Evolutionary conservation across 2,113 vertebrate species (phyloP).

Genomic region (chimpanzee (Pan troglodytes)): NHGRI_mPanTro3-v2.1_pri NC_072403.2:142660501-142661000

Average conservation of each 20-base stretch:
- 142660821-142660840: not conserved
- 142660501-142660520: not conserved
- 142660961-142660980: not conserved
- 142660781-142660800: not conserved
- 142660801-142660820: not conserved
- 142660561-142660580: not conserved
- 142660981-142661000: not conserved
- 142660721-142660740: not conserved
- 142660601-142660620: not conserved
- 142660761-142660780: not conserved
- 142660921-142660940: not conserved
- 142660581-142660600: not conserved
- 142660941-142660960: not conserved
- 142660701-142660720: not conserved
- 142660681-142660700: conserved; percentile 24
- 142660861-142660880: not conserved
- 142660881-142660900: not conserved
- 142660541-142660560: not conserved
- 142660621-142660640: not conserved
- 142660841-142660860: not conserved
- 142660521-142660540: not conserved
- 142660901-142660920: not conserved
- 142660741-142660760: not conserved
- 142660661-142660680: not conserved
- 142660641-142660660: not conserved